A percentile compares a stretch with the other conserved stretches of the same genome.
Conservation (phyloP, 2,797 vertebrate species). For the Sebastes hubbsi region DNA sequence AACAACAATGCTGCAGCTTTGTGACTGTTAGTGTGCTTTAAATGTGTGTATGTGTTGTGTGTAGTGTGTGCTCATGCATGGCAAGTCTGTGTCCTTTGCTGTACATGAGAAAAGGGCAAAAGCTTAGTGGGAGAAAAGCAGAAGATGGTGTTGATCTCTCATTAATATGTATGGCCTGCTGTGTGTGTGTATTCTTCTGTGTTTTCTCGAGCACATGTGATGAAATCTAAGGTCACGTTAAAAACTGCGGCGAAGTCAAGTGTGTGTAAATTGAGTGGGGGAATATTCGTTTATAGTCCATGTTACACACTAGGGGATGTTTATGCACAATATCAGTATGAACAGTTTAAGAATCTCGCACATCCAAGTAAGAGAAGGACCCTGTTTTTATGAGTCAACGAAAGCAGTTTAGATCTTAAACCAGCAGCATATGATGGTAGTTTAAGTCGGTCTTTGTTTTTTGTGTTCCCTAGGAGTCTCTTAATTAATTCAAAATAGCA, state of each 20-base stretch:
- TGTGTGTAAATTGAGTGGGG: slow-evolving; percentile 34
- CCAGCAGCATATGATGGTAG: neutral
- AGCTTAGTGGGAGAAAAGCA: slow-evolving; percentile 55
- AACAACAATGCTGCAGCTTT: slow-evolving; percentile 57
- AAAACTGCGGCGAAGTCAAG: slow-evolving; percentile 33
- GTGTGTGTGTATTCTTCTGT: slow-evolving; percentile 15
- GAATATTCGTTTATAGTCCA: slow-evolving; percentile 15
- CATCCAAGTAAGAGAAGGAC: neutral
- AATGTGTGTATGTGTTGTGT: slow-evolving; percentile 15
- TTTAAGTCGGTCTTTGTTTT: neutral
- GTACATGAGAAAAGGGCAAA: slow-evolving; percentile 73
- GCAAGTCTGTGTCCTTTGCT: slow-evolving; percentile 71
- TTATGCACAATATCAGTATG: neutral
- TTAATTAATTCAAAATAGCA: neutral
- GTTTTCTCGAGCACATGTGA: slow-evolving; percentile 38
- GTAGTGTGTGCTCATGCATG: slow-evolving; percentile 56
- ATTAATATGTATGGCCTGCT: slow-evolving; percentile 77
- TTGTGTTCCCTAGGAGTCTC: neutral
- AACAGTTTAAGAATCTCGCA: neutral
- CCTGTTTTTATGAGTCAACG: neutral
- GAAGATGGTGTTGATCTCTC: slow-evolving; percentile 60
- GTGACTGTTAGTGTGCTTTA: slow-evolving; percentile 25
- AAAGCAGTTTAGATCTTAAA: neutral
- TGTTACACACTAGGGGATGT: neutral
- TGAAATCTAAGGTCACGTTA: slow-evolving; percentile 61